These are phyloP conservation scores for Sebastes reedi DNA, from an alignment of 2,797 vertebrate species.

Conservation along the genomic window DNA sequence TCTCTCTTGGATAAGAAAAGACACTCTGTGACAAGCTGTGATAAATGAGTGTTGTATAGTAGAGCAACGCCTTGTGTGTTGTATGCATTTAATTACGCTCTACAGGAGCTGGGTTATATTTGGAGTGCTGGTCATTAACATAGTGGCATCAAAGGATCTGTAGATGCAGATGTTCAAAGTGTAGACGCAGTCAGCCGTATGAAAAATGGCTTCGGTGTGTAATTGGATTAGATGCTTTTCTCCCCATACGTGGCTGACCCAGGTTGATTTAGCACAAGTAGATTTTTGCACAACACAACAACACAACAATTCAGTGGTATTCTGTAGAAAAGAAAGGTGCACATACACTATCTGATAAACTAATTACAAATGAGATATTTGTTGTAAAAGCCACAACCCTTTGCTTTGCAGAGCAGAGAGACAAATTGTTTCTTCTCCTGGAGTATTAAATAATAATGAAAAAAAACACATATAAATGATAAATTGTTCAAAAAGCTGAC, in stretches of 20 bases:
- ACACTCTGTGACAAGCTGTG: not conserved
- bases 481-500: not conserved
- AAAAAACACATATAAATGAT: slow-evolving; percentile 16
- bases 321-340: not conserved
- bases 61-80: slow-evolving; percentile 16
- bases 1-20: not conserved
- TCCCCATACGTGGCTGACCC: not conserved
- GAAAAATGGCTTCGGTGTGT: not conserved
- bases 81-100: slow-evolving; percentile 17
- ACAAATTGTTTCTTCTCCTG: slow-evolving; percentile 39
- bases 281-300: not conserved
- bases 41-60: slow-evolving; percentile 12
- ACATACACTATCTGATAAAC: not conserved
- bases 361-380: not conserved
- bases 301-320: not conserved
- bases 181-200: not conserved
- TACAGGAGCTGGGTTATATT: slow-evolving; percentile 20
- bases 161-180: not conserved
- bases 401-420: slow-evolving; percentile 26
- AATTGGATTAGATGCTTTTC: not conserved
- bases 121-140: slow-evolving; percentile 29
- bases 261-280: not conserved
- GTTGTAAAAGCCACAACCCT: not conserved
- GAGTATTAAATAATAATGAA: slow-evolving; percentile 6
- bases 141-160: slow-evolving; percentile 34